Conservation (phyloP, 2,888 invertebrate species). For the Phyllotreta cruciferae region DNA sequence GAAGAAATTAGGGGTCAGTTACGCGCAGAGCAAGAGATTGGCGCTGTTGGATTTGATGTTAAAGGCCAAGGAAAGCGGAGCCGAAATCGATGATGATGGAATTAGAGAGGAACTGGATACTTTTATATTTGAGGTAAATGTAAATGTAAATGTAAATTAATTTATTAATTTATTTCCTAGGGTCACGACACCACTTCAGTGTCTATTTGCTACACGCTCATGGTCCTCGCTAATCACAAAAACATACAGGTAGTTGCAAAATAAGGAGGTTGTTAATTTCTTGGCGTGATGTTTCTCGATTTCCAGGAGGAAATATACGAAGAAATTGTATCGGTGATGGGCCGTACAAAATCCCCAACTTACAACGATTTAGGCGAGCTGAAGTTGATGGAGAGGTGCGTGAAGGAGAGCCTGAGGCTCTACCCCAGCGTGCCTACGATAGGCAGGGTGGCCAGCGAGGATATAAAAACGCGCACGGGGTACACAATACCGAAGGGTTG, state of each 20-base stretch:
- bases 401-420: slow-evolving; percentile 43
- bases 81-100: slow-evolving; percentile 62
- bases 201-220: slow-evolving; percentile 43
- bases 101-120: slow-evolving; percentile 70
- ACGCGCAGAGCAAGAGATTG: slow-evolving; percentile 50
- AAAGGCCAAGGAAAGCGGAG: slow-evolving; percentile 61
- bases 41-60: slow-evolving; percentile 67
- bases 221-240: slow-evolving; percentile 27
- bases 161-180: no score
- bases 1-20: slow-evolving; percentile 27
- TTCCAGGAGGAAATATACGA: slow-evolving; percentile 36
- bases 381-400: slow-evolving; percentile 65
- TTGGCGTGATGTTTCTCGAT: slow-evolving; percentile 1
- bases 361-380: slow-evolving; percentile 67
- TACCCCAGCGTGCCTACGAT: slow-evolving; percentile 44
- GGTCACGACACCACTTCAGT: slow-evolving; percentile 71
- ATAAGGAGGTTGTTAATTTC: neutral
- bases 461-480: slow-evolving; percentile 41
- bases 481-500: slow-evolving; percentile 55
- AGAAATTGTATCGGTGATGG: slow-evolving; percentile 37
- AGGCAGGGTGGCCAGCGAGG: slow-evolving; percentile 52
- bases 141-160: no score
- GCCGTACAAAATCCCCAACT: slow-evolving; percentile 55
- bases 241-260: slow-evolving; percentile 10
- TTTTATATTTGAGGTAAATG: slow-evolving; percentile 69